A percentile compares a stretch with the other conserved stretches of the same genome.
Conservation (phyloP, 2,797 vertebrate species). For the Nannoperca obscura region DNA sequence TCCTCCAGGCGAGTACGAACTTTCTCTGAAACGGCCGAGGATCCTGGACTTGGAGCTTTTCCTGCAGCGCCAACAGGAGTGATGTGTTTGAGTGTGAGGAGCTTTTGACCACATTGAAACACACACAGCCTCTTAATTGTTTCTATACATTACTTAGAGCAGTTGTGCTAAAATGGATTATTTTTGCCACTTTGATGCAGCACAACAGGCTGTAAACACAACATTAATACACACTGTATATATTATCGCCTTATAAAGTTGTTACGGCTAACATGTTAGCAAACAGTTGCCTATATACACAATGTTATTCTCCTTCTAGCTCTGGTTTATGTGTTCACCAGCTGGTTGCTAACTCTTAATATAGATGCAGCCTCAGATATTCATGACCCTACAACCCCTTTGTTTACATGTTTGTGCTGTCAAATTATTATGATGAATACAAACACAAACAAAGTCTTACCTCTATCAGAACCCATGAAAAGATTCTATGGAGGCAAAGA, state of each 20-base stretch:
- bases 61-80: conserved; percentile 72
- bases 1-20: conserved; percentile 96
- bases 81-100: neutral
- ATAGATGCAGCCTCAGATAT: neutral
- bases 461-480: conserved; percentile 95
- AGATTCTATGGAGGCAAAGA: conserved; percentile 87
- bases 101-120: neutral
- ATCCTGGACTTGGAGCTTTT: conserved; percentile 86
- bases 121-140: neutral
- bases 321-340: neutral
- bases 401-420: neutral
- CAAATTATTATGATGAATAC: neutral
- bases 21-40: conserved; percentile 96
- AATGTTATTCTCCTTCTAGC: neutral
- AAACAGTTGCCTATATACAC: neutral
- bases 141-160: neutral
- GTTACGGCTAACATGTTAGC: neutral
- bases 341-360: neutral
- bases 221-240: neutral
- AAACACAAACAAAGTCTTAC: conserved; percentile 77
- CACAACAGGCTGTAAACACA: neutral
- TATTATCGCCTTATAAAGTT: neutral
- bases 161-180: neutral
- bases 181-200: neutral
- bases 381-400: neutral